These are phyloP conservation scores for Pseudomyrmex cubaensis DNA, from an alignment of 1,140 invertebrate genomes.

Conservation along the genomic window DNA sequence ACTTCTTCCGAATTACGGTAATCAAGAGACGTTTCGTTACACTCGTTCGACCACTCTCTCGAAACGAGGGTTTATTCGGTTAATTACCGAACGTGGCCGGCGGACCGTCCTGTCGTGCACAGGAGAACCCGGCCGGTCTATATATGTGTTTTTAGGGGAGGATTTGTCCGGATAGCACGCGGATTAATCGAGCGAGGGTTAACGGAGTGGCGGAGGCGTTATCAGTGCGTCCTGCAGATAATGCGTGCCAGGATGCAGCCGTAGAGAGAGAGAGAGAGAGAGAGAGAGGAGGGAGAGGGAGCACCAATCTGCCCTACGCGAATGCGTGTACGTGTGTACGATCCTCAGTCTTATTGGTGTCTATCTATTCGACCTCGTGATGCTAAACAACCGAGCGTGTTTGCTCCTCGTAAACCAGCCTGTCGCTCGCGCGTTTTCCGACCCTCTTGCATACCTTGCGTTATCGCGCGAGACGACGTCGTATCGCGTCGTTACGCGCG, in stretches of 20 bases:
- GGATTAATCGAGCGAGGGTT: constrained; percentile 68
- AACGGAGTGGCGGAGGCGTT: constrained; percentile 56
- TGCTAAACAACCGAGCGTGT: constrained; percentile 69
- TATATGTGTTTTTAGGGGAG: constrained; percentile 70
- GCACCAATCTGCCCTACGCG: neutral
- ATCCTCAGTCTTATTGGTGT: constrained; percentile 26
- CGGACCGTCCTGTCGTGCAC: constrained; percentile 51
- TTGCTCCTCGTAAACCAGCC: constrained; percentile 74
- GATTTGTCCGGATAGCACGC: constrained; percentile 63
- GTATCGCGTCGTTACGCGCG: constrained; percentile 28
- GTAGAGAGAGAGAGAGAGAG: constrained; percentile 30
- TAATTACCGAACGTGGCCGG: constrained; percentile 70
- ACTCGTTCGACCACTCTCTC: constrained; percentile 38
- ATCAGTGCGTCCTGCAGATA: constrained; percentile 71
- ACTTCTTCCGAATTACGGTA: constrained; percentile 58
- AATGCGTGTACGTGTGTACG: neutral
- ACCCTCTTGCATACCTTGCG: constrained; percentile 60
- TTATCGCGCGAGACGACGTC: constrained; percentile 57
- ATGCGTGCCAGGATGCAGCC: constrained; percentile 71
- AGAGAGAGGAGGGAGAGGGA: constrained; percentile 36
- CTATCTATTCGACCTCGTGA: constrained; percentile 62
- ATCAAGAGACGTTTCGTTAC: constrained; percentile 65
- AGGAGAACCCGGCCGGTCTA: constrained; percentile 43
- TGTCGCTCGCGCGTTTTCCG: constrained; percentile 61
- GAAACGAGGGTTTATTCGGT: constrained; percentile 64